Conservation (phyloP, 2,888 invertebrate genomes). For the Acrobasis repandana region DNA sequence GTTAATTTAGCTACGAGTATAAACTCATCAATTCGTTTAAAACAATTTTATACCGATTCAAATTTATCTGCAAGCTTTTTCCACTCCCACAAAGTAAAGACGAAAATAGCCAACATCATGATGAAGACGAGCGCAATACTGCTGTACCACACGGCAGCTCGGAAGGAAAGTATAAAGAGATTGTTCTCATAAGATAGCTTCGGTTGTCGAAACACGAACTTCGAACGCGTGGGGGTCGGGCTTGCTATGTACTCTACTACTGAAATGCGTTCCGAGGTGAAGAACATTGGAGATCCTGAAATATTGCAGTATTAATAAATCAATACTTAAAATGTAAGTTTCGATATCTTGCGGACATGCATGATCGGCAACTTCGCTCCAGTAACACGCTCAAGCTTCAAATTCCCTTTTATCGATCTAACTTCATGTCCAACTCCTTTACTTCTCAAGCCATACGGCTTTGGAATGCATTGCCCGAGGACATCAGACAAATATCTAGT, state of each 20-base stretch:
- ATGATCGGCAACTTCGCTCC: no score
- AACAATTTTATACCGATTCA: slow-evolving; percentile 33
- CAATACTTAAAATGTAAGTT: no score
- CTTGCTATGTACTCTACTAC: slow-evolving; percentile 86
- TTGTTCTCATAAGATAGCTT: slow-evolving; percentile 88
- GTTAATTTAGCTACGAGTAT: no score
- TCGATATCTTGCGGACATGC: no score
- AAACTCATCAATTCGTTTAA: no score
- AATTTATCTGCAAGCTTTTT: slow-evolving; percentile 43
- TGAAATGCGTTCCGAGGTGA: slow-evolving; percentile 83
- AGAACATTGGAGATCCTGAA: slow-evolving; percentile 85
- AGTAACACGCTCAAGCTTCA: no score
- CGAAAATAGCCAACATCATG: slow-evolving; percentile 62
- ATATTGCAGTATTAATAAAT: slow-evolving; percentile 23
- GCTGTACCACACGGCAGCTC: slow-evolving; percentile 85
- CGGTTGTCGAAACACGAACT: slow-evolving; percentile 88
- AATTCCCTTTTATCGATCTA: no score
- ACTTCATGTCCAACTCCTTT: no score
- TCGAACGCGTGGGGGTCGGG: slow-evolving; percentile 86
- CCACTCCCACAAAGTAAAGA: slow-evolving; percentile 71
- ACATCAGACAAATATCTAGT: no score
- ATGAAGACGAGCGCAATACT: slow-evolving; percentile 71
- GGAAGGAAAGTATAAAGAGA: slow-evolving; percentile 87
- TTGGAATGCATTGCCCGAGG: no score
- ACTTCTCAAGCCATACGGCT: no score